Percentiles rank a stretch among this genome's conserved stretches.
Conservation (phyloP, 2,797 vertebrate species). For the Emydoidea blandingii region DNA sequence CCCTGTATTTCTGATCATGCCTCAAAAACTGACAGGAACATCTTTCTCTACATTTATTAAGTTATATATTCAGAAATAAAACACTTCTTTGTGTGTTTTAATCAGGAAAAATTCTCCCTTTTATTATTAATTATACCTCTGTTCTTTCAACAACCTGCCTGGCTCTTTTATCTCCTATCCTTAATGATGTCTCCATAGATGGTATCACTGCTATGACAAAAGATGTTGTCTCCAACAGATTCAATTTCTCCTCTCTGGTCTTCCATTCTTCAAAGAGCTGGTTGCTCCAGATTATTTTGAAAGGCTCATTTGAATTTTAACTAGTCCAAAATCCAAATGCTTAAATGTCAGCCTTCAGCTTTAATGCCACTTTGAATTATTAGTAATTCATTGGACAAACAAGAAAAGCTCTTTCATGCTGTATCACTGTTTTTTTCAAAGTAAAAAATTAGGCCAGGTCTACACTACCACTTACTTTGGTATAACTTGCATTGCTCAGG, state of each 20-base stretch:
- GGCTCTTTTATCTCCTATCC: not conserved
- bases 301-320: not conserved
- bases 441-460: not conserved
- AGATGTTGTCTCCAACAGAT: not conserved
- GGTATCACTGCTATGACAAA: not conserved
- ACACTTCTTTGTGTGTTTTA: not conserved
- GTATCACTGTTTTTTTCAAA: slow-evolving; percentile 31
- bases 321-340: not conserved
- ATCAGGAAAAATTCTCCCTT: not conserved
- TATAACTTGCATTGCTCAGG: no score
- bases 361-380: slow-evolving; percentile 29
- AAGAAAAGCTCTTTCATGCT: slow-evolving; percentile 22
- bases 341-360: slow-evolving; percentile 36
- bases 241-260: not conserved
- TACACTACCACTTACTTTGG: no score
- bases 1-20: not conserved
- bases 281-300: not conserved
- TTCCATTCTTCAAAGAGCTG: not conserved
- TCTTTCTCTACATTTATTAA: not conserved
- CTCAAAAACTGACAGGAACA: not conserved
- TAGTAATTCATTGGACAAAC: slow-evolving; percentile 21
- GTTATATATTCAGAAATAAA: not conserved
- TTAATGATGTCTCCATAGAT: accelerated
- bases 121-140: not conserved
- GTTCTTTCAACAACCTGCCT: not conserved